A percentile compares a stretch with the other conserved stretches of the same genome.
phyloP scores from a whole-genome alignment of 2,888 invertebrate genomes.

The Folsomia candida region DNA sequence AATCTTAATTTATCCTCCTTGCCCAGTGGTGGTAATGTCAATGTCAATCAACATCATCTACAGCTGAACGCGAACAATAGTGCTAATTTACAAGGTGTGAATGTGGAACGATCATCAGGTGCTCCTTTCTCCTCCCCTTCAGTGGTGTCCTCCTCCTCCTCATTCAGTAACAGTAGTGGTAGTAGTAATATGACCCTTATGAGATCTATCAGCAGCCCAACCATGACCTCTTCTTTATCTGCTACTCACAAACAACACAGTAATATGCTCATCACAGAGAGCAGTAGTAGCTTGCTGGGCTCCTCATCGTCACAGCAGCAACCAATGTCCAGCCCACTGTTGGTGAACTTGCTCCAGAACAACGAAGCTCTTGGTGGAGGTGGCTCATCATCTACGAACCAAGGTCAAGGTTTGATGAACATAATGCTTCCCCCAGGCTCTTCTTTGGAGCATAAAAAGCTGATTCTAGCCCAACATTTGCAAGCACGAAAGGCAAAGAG shows the following conservation, averaged over 20 bases:
- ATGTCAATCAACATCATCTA: constrained; percentile 11
- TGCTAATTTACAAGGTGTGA: constrained; percentile 21
- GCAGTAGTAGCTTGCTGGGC: constrained; percentile 47
- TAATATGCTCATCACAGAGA: constrained; percentile 15
- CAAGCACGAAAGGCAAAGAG: constrained; percentile 34
- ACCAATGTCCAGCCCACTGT: constrained; percentile 79
- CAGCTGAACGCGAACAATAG: constrained; percentile 14
- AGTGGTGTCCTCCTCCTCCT: constrained; percentile 6
- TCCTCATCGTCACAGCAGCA: constrained; percentile 57
- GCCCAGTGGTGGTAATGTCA: constrained; percentile 15
- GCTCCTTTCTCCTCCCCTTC: constrained; percentile 13
- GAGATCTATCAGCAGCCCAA: constrained; percentile 17
- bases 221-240: background rate
- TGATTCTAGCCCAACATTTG: constrained; percentile 8
- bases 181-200: constrained; percentile 22
- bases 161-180: constrained; percentile 45
- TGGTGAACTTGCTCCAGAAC: constrained; percentile 88
- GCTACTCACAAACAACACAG: background rate
- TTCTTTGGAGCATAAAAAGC: constrained; percentile 43
- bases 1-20: constrained; percentile 11
- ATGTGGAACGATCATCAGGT: constrained; percentile 51
- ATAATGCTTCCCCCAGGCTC: constrained; percentile 6
- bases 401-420: constrained; percentile 26
- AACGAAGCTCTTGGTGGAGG: constrained; percentile 56
- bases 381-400: constrained; percentile 52